phyloP scores from a whole-genome alignment of 2,113 vertebrate genomes.

The Phyllostomus discolor region DNA sequence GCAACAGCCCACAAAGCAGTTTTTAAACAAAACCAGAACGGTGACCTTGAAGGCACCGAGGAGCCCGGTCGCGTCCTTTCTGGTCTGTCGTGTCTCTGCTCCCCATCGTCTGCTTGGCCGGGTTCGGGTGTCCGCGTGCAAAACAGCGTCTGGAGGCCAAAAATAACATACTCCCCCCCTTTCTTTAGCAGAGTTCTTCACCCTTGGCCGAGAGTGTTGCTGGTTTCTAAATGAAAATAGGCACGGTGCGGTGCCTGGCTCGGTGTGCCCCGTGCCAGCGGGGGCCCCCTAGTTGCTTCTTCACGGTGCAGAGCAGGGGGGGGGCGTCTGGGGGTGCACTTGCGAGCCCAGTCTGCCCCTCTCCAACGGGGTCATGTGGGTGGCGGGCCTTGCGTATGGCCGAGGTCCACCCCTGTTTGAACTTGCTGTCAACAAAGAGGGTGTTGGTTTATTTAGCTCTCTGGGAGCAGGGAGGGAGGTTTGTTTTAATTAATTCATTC shows the following conservation, averaged over 20 bases:
- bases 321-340: neutral
- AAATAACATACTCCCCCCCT: neutral
- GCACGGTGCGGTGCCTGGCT: neutral
- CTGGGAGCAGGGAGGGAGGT: neutral
- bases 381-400: neutral
- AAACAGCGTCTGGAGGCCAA: neutral
- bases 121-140: neutral
- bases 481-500: neutral
- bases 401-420: neutral
- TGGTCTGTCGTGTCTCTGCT: neutral
- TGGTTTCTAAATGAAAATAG: slow-evolving; percentile 34
- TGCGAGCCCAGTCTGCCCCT: neutral
- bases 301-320: no score
- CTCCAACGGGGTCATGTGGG: accelerated
- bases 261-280: neutral
- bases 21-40: slow-evolving; percentile 51
- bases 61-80: neutral
- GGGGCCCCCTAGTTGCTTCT: neutral
- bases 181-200: neutral
- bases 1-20: neutral
- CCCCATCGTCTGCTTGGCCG: neutral
- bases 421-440: neutral
- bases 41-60: neutral
- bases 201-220: neutral
- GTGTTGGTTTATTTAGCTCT: neutral